Base-by-base conservation (phyloP, 2,888 invertebrate species). In the Cordilura impudica region DNA sequence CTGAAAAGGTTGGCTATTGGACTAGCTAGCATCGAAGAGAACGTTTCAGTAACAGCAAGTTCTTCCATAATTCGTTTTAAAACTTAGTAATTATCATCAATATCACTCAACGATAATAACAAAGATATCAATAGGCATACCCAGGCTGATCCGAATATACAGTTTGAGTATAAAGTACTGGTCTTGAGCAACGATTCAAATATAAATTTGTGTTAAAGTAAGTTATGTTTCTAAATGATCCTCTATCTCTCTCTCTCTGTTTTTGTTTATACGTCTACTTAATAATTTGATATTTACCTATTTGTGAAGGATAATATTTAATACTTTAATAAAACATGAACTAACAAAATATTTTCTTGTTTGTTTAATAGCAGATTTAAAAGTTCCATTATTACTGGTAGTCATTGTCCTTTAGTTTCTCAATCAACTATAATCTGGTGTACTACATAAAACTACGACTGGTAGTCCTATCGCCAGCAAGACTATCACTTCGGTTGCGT, bases 341-440 rank as follows among this genome's bases (percentile, higher is more conserved):
- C 66, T 53, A 63, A 70, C 45, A 56, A 75, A 75, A 75, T 75
- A 75, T 78, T 73, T 61, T 72, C 66, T 75, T 79, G 75, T 66
- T 67, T 71, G 71, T 67, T 75, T 72, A 75, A 79, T 71, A 75
- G 74, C 66, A 63, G 71, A 75, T 79, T 75, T 79, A 79, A 79
- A 72, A 79, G 79, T 75, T 74, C 45, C 78, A 79, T 75, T 79
- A 79, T 79, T 75, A 75, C 67, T 72, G 45, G 56, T 75, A 75
- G 71, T 75, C 75, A 79, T 71, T 79, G 75, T 79, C 75, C 75
- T 75, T 79, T 79, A 63, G 61, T 71, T 79, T 79, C 56, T 35
- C 75, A 71, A 79, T 79, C 71, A 71, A 79, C 79, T 75, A 66
- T 79, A 75, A 79, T 79, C 79, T 79, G 67, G 19, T 75, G 70